Conservation (phyloP, 1,140 invertebrate genomes). For the Bilobella aurantiaca region DNA sequence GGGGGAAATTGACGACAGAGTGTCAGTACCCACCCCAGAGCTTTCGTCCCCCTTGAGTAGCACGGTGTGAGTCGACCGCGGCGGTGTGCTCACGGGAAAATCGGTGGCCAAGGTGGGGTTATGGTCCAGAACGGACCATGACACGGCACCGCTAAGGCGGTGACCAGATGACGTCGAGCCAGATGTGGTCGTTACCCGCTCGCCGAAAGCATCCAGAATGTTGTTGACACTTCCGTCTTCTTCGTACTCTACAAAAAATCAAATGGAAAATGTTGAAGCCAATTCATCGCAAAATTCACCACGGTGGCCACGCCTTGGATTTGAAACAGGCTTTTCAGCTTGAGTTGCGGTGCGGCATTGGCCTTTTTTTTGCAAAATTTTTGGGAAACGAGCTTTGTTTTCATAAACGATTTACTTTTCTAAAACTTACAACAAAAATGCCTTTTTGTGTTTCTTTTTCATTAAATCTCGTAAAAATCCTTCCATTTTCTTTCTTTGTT, state of each 20-base stretch:
- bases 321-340: no score
- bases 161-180: conserved; percentile 1
- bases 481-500: no score
- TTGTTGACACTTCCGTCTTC: conserved; percentile 34
- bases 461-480: no score
- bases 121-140: conserved; percentile 23
- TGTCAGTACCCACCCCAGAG: conserved; percentile 30
- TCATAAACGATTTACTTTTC: no score
- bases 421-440: no score
- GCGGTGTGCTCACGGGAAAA: background rate
- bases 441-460: no score
- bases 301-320: no score
- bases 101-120: background rate
- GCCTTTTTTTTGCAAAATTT: no score
- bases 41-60: conserved; percentile 20
- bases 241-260: conserved; percentile 22
- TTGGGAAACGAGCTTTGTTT: no score
- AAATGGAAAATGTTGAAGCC: background rate
- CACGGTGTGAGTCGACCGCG: background rate
- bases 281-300: no score
- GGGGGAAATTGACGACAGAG: conserved; percentile 31
- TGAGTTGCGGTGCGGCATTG: no score
- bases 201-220: conserved; percentile 31
- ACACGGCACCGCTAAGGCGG: conserved; percentile 16
- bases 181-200: conserved; percentile 19